Base-by-base conservation (phyloP, 1,140 invertebrate species). In the Drosophila takahashii region DNA sequence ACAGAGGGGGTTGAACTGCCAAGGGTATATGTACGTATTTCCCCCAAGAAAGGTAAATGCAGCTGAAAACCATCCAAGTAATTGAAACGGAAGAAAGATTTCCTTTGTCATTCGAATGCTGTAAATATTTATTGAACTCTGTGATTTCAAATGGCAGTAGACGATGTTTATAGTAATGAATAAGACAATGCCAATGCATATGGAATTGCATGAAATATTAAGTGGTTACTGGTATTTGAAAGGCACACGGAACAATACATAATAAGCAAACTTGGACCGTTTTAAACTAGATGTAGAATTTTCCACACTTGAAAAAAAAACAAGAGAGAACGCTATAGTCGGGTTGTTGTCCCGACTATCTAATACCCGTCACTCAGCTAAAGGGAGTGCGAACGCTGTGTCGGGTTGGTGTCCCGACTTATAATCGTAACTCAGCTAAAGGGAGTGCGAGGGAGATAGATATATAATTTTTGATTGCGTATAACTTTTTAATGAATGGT, bases 31-130 rank as follows among this genome's bases (percentile, higher is more conserved):
- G 22, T 3, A 2, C 22, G 22, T 22, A 22, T 22, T n/a, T 29
- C 42, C 18, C 54, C 9, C 41, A 11, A 26, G 58, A 32, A 48
- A 50, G 44, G 62, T 64, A 9, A 64, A 48, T 18, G 44, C 26
- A 16, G 64, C 27, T 58, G 54, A 32, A 9, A 62, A 59, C 39
- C 37, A 62, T 42, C 54, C 16, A 22, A 61, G 56, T 64, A 64
- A 64, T 64, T 62, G 59, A 39, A 42, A 22, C 18, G 16, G 26
- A 32, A 26, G 27, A 26, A 62, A 15, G 18, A 27, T 32, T 41
- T 58, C 27, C 36, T 16, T 29, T 51, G 44, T 26, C 42, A 53
- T 27, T 59, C 10, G 18, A 59, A 37, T 16, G 11, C 26, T 34
- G 29, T 57, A 27, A 61, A 61, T 57, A 61, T 60, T 56, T 60